A percentile compares a stretch with the other conserved stretches of the same genome.
Conservation (phyloP, 2,113 vertebrate species). For the Erinaceus europaeus region DNA sequence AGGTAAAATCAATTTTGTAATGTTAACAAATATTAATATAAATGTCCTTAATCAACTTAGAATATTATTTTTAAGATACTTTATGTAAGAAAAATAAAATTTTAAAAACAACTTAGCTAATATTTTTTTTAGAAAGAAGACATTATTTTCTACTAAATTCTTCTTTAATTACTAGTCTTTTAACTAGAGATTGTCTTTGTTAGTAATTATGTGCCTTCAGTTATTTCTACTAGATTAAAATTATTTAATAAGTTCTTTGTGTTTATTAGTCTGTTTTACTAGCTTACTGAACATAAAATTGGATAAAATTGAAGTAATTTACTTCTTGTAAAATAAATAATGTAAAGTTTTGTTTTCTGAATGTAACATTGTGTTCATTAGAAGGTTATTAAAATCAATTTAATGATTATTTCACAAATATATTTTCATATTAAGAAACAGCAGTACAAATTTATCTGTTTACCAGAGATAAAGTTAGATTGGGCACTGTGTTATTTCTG, state of each 20-base stretch:
- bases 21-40: neutral
- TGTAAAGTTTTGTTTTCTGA: too few species aligned
- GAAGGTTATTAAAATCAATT: constrained; percentile 1
- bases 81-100: neutral
- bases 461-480: neutral
- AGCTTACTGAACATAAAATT: too few species aligned
- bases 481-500: constrained; percentile 23
- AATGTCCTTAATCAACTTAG: neutral
- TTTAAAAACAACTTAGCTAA: neutral
- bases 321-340: neutral
- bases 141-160: neutral
- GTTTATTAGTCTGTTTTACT: too few species aligned
- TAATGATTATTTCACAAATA: neutral
- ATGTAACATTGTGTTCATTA: constrained; percentile 1
- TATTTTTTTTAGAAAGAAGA: neutral
- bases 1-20: neutral
- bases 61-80: neutral
- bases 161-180: neutral
- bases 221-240: neutral
- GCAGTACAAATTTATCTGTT: neutral
- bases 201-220: neutral
- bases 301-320: too few species aligned
- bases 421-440: neutral
- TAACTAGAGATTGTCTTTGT: neutral
- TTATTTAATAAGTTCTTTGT: too few species aligned